These are phyloP conservation scores for Cydia splendana DNA, from an alignment of 1,140 invertebrate genomes.

Conservation along the genomic window DNA sequence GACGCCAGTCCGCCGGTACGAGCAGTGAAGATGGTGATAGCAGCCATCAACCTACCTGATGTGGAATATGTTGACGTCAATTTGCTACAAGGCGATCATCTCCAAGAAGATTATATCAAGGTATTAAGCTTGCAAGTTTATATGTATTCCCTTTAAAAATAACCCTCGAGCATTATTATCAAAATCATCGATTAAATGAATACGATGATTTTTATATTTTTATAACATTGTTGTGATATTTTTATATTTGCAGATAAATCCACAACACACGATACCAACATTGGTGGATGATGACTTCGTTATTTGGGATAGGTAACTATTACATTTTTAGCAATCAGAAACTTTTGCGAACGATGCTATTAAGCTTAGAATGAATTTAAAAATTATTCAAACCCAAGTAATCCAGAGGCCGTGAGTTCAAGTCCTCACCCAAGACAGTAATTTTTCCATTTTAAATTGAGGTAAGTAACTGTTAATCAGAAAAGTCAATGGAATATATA, in stretches of 20 bases:
- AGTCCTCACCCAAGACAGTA: no score
- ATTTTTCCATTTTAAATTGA: no score
- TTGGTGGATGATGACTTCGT: constrained; percentile 54
- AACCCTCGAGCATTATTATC: no score
- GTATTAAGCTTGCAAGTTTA: constrained; percentile 36
- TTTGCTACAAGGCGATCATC: constrained; percentile 44
- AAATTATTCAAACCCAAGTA: no score
- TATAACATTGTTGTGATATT: no score
- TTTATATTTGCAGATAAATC: constrained; percentile 55
- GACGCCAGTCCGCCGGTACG: constrained; percentile 53
- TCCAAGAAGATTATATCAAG: constrained; percentile 50
- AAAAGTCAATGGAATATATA: neutral
- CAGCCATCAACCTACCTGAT: constrained; percentile 46
- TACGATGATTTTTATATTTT: no score
- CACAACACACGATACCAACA: constrained; percentile 57
- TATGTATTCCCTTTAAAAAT: neutral
- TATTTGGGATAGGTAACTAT: constrained; percentile 56
- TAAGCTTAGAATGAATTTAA: no score
- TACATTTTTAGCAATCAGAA: no score
- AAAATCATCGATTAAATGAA: no score
- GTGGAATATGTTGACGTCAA: constrained; percentile 52
- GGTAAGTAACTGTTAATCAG: no score
- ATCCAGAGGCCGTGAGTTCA: no score
- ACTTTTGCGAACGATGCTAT: no score
- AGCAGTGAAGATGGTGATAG: constrained; percentile 51